Percentiles rank a stretch among this genome's conserved stretches.
These are phyloP conservation scores for Torymus aiolomorphi DNA, from an alignment of 2,888 invertebrate genomes.

Conservation along the genomic window DNA sequence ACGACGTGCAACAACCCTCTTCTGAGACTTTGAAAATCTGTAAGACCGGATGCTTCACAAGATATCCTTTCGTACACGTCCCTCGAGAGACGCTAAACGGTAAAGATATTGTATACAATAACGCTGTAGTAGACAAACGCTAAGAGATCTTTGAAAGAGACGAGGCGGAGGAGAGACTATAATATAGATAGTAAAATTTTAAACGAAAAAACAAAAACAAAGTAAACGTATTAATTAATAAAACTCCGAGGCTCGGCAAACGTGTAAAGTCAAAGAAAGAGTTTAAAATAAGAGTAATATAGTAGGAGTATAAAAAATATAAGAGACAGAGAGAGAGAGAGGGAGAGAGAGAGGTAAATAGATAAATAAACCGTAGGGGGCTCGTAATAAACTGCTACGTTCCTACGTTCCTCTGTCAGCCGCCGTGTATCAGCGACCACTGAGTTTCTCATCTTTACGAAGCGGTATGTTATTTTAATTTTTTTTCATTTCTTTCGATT, in stretches of 20 bases:
- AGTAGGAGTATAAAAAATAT: conserved; percentile 2
- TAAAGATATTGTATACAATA: conserved; percentile 1
- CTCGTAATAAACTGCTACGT: conserved; percentile 22
- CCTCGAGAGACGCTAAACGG: conserved; percentile 36
- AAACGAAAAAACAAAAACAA: conserved; percentile 10
- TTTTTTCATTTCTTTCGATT: conserved; percentile 65
- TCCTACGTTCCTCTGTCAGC: conserved; percentile 42
- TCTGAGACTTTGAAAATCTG: conserved; percentile 5
- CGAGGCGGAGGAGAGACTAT: neutral
- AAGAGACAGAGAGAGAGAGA: too few species aligned
- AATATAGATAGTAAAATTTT: neutral
- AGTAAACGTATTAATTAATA: too few species aligned
- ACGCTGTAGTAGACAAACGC: neutral
- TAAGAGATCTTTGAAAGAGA: conserved; percentile 1
- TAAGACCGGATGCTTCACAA: conserved; percentile 24
- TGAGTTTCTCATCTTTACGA: conserved; percentile 74
- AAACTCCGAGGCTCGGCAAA: conserved; percentile 3
- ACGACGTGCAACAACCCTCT: neutral
- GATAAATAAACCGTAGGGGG: conserved; percentile 10
- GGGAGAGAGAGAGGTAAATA: conserved; percentile 3
- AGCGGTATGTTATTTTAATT: conserved; percentile 74
- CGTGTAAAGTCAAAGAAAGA: conserved; percentile 1
- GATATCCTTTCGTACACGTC: conserved; percentile 31
- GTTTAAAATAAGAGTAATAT: conserved; percentile 8
- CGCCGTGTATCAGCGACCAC: conserved; percentile 69